Evolutionary conservation across 2,797 vertebrate genomes (phyloP).

Genomic region (Lagothrix lagotricha): DNA sequence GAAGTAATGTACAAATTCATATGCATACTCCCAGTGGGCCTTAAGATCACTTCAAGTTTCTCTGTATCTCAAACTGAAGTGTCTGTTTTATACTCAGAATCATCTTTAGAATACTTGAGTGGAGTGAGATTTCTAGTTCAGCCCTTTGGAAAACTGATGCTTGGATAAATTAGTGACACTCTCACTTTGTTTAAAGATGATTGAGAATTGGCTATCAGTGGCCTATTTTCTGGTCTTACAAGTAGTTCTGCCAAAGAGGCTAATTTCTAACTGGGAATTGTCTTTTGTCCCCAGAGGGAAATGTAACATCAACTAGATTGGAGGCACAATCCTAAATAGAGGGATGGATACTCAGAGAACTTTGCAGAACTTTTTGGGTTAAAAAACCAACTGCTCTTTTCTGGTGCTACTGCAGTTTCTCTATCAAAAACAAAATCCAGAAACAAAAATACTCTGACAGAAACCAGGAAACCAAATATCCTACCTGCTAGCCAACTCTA

Average conservation of each 20-base stretch:
- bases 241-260: neutral
- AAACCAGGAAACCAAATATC: constrained; percentile 51
- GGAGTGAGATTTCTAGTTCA: neutral
- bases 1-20: neutral
- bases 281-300: neutral
- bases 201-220: neutral
- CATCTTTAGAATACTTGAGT: constrained; percentile 13
- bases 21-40: neutral
- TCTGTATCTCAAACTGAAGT: neutral
- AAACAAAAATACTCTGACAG: constrained; percentile 28
- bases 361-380: neutral
- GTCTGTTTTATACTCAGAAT: neutral
- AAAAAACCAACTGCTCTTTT: neutral
- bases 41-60: constrained; percentile 16
- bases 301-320: neutral
- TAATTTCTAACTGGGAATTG: constrained; percentile 21
- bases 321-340: neutral
- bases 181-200: neutral
- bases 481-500: constrained; percentile 24
- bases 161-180: neutral
- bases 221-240: constrained; percentile 37
- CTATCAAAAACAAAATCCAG: constrained; percentile 60
- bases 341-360: neutral
- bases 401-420: constrained; percentile 31
- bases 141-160: neutral